Conservation (phyloP, 1,140 invertebrate genomes). For the Cydia pomonella region DNA sequence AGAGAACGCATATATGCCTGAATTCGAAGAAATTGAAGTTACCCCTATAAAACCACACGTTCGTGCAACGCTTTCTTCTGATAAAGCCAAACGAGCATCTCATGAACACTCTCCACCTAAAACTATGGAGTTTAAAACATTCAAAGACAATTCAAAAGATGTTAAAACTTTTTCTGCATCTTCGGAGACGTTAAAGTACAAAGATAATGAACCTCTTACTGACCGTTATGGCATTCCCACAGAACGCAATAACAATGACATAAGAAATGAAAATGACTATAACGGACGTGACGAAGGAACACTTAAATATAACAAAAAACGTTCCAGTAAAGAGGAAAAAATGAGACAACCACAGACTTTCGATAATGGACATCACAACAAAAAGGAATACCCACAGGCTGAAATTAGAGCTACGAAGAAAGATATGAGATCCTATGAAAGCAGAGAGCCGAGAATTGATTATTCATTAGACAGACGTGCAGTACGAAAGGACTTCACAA, state of each 20-base stretch:
- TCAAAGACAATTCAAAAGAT: slow-evolving; percentile 78
- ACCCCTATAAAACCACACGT: slow-evolving; percentile 77
- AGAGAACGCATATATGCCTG: slow-evolving; percentile 75
- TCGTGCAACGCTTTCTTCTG: slow-evolving; percentile 67
- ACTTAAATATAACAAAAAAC: slow-evolving; percentile 75
- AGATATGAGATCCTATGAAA: slow-evolving; percentile 59
- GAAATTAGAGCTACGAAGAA: slow-evolving; percentile 67
- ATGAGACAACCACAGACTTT: slow-evolving; percentile 58
- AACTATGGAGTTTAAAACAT: slow-evolving; percentile 79
- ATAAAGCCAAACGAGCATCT: slow-evolving; percentile 68
- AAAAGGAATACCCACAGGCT: slow-evolving; percentile 68
- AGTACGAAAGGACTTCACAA: slow-evolving; percentile 63
- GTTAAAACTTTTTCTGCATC: slow-evolving; percentile 79
- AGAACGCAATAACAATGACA: slow-evolving; percentile 68
- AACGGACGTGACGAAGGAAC: slow-evolving; percentile 74
- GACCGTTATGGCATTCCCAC: slow-evolving; percentile 70
- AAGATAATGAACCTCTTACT: slow-evolving; percentile 69
- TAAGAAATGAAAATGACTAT: slow-evolving; percentile 59
- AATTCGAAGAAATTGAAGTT: slow-evolving; percentile 77
- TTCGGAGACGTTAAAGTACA: slow-evolving; percentile 75
- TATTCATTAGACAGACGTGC: slow-evolving; percentile 72
- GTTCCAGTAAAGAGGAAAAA: slow-evolving; percentile 73
- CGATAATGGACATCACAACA: slow-evolving; percentile 62
- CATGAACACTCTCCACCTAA: slow-evolving; percentile 69
- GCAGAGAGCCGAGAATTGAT: slow-evolving; percentile 75